phyloP scores from a whole-genome alignment of 2,113 vertebrate species.

The Thalassoma bifasciatum region DNA sequence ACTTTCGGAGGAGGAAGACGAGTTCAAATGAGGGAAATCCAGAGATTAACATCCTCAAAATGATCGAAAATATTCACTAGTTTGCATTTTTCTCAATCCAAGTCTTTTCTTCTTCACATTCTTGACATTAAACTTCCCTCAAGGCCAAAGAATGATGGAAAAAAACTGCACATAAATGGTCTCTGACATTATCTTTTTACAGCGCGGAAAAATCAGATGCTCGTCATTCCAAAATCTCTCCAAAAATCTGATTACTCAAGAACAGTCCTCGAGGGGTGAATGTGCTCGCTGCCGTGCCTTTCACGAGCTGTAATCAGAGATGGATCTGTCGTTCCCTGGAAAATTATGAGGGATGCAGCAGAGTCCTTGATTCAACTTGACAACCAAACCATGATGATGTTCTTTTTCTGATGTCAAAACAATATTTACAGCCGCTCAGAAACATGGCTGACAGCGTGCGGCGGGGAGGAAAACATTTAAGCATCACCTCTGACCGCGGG shows the following conservation, averaged over 20 bases:
- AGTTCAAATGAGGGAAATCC: constrained; percentile 19
- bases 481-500: constrained; percentile 58
- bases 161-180: not conserved
- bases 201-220: constrained; percentile 7
- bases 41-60: constrained; percentile 11
- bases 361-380: constrained; percentile 37
- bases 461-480: constrained; percentile 53
- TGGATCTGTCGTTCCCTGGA: constrained; percentile 35
- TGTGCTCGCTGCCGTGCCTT: constrained; percentile 11
- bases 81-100: not conserved
- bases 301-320: constrained; percentile 47
- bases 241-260: constrained; percentile 58
- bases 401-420: constrained; percentile 38
- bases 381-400: not conserved
- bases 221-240: constrained; percentile 29
- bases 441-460: constrained; percentile 45
- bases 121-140: not conserved
- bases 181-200: constrained; percentile 13
- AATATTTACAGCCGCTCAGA: constrained; percentile 50
- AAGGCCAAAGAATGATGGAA: not conserved
- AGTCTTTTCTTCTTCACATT: constrained; percentile 9
- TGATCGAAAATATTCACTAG: constrained; percentile 24
- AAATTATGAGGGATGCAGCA: constrained; percentile 28
- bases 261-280: constrained; percentile 30
- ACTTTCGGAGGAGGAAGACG: constrained; percentile 1